Base-by-base conservation (phyloP, 1,140 invertebrate species). In the Drosophila arawakana region DNA sequence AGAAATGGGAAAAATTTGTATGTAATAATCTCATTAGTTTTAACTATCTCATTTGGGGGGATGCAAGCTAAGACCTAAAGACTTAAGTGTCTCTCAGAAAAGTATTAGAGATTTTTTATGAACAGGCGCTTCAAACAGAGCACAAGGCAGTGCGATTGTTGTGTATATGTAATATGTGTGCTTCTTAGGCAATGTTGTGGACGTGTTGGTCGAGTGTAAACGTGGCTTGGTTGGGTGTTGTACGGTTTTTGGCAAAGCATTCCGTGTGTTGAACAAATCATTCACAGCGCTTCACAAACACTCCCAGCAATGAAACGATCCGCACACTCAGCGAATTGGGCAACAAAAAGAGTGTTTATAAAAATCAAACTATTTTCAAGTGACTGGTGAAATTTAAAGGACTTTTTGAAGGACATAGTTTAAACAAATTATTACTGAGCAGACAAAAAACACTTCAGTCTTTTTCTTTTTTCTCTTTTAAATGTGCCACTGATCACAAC, bases 191-290 rank as follows among this genome's bases (percentile, higher is more conserved):
- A 13, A 61, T 52, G 30, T 52, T 25, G 49, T 68, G 57, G 34
- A 44, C 52, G 43, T 66, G 57, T 65, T 73, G 58, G 43, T 50
- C 70, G 41, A 62, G 78, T 79, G 58, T 85, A 69, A 61, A 67
- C 46, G 76, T 86, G 82, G 83, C 78, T 78, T 84, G 73, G 79
- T 86, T 86, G 82, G 82, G 76, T 83, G 82, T 86, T 86, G 61
- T 86, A 86, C 82, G 82, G 83, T 86, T 80, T 83, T 83, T 83
- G 82, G 82, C 82, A 86, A 72, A 77, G 73, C 80, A 86, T 76
- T 85, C 68, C 72, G 58, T 72, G 65, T 81, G 68, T 88, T 37
- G 74, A 65, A 67, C 62, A 47, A 47, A 73, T 70, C 76, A 78
- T 76, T 82, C 79, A 72, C 47, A 63, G 75, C 67, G 43, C 41